Conservation (phyloP, 2,888 invertebrate genomes). For the Trichopria drosophilae region DNA sequence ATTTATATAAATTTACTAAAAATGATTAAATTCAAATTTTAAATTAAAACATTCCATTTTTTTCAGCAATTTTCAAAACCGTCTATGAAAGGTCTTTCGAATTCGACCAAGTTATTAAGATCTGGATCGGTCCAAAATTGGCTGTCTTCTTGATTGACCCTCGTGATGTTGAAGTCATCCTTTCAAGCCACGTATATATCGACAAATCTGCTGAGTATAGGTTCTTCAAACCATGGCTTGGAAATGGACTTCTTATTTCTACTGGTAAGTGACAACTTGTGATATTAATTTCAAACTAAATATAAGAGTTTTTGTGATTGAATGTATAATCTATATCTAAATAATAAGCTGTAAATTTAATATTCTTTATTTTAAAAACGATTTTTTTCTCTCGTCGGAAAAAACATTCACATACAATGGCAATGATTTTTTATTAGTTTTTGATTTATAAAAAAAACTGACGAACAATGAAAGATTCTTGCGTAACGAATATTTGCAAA, state of each 20-base stretch:
- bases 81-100: constrained; percentile 63
- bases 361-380: no score
- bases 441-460: no score
- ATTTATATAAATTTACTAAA: no score
- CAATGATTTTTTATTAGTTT: no score
- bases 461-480: no score
- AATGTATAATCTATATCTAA: no score
- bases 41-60: constrained; percentile 1
- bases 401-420: no score
- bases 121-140: constrained; percentile 79
- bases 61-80: constrained; percentile 71
- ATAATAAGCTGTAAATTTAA: no score
- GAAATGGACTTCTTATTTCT: constrained; percentile 79
- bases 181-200: constrained; percentile 79
- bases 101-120: constrained; percentile 65
- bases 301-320: neutral
- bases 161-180: constrained; percentile 74
- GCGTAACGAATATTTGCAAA: no score
- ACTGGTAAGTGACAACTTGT: constrained; percentile 63
- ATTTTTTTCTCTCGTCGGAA: no score
- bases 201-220: constrained; percentile 79
- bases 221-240: constrained; percentile 83
- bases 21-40: no score
- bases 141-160: constrained; percentile 76
- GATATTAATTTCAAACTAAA: neutral